A percentile compares a stretch with the other conserved stretches of the same genome.
Conservation (phyloP, 1,140 invertebrate species). For the Brachionus rotundiformis region DNA sequence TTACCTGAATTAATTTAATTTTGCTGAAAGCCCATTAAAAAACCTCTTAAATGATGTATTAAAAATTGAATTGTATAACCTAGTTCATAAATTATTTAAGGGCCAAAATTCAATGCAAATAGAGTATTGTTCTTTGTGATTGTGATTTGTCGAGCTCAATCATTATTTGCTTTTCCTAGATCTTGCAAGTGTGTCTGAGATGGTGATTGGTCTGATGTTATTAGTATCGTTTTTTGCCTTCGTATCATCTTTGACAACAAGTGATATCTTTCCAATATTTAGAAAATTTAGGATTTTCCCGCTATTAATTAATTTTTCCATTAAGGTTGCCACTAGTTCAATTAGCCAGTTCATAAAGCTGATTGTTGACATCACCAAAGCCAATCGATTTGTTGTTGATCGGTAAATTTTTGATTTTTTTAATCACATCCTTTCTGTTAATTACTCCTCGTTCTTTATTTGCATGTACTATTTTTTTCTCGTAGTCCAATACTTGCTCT, state of each 20-base stretch:
- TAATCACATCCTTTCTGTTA: not conserved
- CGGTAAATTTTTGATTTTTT: not conserved
- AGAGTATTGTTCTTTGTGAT: too few relatives aligned
- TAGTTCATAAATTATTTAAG: too few relatives aligned
- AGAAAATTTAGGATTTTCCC: not conserved
- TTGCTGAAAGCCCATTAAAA: too few relatives aligned
- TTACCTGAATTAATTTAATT: too few relatives aligned
- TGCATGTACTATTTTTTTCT: constrained; percentile 7
- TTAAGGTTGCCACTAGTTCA: not conserved
- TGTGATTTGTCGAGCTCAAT: too few relatives aligned
- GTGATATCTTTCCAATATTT: constrained; percentile 11
- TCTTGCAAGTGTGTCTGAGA: constrained; percentile 2
- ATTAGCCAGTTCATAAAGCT: not conserved
- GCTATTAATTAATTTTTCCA: constrained; percentile 17
- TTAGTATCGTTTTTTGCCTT: not conserved
- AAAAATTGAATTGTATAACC: too few relatives aligned
- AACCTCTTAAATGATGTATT: too few relatives aligned
- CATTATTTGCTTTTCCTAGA: too few relatives aligned
- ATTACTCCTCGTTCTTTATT: not conserved
- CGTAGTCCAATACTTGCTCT: not conserved
- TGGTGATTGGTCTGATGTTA: constrained; percentile 6
- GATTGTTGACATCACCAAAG: not conserved
- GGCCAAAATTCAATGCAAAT: too few relatives aligned
- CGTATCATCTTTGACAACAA: not conserved
- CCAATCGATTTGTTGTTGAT: not conserved